Base-by-base conservation (phyloP, 2,888 invertebrate genomes). In the Carcina quercana region DNA sequence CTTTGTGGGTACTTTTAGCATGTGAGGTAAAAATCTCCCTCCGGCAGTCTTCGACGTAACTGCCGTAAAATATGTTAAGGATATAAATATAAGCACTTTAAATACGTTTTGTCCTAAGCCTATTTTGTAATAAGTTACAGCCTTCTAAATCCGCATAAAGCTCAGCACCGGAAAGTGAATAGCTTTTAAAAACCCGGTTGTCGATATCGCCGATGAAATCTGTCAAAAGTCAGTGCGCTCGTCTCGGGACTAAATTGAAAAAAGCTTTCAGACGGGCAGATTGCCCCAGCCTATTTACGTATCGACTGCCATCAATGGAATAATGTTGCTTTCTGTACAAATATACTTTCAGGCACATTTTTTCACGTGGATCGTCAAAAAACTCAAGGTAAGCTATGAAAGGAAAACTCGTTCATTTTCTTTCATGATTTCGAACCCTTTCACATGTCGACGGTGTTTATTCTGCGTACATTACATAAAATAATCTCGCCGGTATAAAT, bases 281-380 rank as follows among this genome's bases (percentile, higher is more conserved):
- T 57, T 51, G 50, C 36, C 43, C 34, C 38, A 52, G 37, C 47
- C 52, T 52, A 55, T 59, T 58, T 54, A 45, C 46, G 49, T 52
- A 55, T 50, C 50, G 41, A 36, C 32, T 31, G 34, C 47, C 54
- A 56, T 61, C 53, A 59, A 56, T 58, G 48, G 46, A 59, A 57
- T 57, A 45, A 61, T 61, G 62, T 52, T 54, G 53, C 51, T 51
- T 43, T 38, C 47, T 43, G 46, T 51, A 50, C 52, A 63, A 59
- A 63, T 60, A 62, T 52, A 38, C 40, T 39, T 44, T 45, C 42
- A 41, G 34, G 45, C 45, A 40, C 42, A 38, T 47, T 53, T 40
- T 35, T 39, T n/a, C n/a, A n/a, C n/a, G n/a, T n/a, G 28, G 29
- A 22, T 29, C 29, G 38, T 21, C 32, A 38, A 38, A 40, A 35